phyloP scores from a whole-genome alignment of 2,888 invertebrate genomes.

The Seladonia tumulorum region DNA sequence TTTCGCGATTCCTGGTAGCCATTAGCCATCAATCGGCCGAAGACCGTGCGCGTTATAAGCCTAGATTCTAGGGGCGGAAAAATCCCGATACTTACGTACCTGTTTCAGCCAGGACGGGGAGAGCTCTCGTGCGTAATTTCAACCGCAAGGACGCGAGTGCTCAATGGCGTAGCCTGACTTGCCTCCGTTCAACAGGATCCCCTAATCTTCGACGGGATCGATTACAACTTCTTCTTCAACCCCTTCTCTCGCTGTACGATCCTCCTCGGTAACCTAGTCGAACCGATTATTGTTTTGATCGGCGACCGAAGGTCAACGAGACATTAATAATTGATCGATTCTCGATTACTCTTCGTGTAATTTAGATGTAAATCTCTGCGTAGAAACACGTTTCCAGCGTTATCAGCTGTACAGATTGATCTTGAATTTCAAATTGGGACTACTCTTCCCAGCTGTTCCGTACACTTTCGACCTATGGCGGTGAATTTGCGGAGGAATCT shows the following conservation, averaged over 20 bases:
- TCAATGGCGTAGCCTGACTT: constrained; percentile 65
- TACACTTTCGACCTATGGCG: neutral
- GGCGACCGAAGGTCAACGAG: neutral
- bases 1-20: constrained; percentile 21
- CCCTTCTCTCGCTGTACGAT: neutral
- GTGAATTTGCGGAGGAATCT: neutral
- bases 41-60: constrained; percentile 35
- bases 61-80: constrained; percentile 64
- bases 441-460: neutral
- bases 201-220: neutral
- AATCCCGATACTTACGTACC: constrained; percentile 66
- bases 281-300: neutral
- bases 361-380: too few relatives aligned
- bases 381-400: neutral
- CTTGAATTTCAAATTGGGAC: neutral
- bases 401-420: neutral
- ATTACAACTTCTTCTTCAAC: neutral
- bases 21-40: constrained; percentile 12
- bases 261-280: neutral
- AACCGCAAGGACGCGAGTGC: constrained; percentile 76
- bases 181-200: neutral
- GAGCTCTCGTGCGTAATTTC: constrained; percentile 75
- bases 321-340: neutral
- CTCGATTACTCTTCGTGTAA: neutral
- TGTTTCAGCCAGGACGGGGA: constrained; percentile 59